A percentile compares a stretch with the other conserved stretches of the same genome.
These are phyloP conservation scores for Bergia sp. DNA, from an alignment of 92 coral and sea anemone genomes.

Conservation along the genomic window DNA sequence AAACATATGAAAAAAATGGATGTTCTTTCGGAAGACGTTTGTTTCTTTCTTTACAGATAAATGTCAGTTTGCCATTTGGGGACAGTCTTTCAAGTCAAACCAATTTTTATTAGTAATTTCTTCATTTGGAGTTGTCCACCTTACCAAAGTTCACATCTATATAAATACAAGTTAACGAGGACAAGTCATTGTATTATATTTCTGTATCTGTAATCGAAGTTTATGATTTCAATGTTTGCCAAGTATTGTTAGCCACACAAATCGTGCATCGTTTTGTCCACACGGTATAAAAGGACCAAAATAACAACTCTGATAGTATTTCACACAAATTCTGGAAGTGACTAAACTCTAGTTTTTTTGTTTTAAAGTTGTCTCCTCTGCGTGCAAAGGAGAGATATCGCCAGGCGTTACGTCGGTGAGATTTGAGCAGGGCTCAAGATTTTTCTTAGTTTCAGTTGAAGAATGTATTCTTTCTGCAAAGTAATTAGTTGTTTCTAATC, in stretches of 20 bases:
- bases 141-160: constrained; percentile 22
- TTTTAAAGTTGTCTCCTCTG: constrained; percentile 11
- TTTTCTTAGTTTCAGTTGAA: not conserved
- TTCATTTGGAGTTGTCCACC: not conserved
- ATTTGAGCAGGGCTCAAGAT: constrained; percentile 3
- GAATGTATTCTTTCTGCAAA: not conserved
- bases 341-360: not conserved
- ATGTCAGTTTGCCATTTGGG: not conserved
- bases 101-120: not conserved
- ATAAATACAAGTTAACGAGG: constrained; percentile 26
- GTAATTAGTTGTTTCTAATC: not conserved
- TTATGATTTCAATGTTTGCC: constrained; percentile 22
- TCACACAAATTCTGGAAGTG: not conserved
- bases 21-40: too few relatives aligned
- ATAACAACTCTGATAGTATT: not conserved
- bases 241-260: not conserved
- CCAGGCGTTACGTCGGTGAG: constrained; percentile 5
- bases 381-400: constrained; percentile 5
- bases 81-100: not conserved
- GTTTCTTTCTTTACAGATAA: not conserved
- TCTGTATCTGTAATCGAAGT: constrained; percentile 12
- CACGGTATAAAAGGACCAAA: not conserved
- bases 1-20: not conserved
- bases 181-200: constrained; percentile 16
- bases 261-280: not conserved